phyloP scores from a whole-genome alignment of 37 sponge, comb jelly and placozoan genomes.

The Geodia barretti region DNA sequence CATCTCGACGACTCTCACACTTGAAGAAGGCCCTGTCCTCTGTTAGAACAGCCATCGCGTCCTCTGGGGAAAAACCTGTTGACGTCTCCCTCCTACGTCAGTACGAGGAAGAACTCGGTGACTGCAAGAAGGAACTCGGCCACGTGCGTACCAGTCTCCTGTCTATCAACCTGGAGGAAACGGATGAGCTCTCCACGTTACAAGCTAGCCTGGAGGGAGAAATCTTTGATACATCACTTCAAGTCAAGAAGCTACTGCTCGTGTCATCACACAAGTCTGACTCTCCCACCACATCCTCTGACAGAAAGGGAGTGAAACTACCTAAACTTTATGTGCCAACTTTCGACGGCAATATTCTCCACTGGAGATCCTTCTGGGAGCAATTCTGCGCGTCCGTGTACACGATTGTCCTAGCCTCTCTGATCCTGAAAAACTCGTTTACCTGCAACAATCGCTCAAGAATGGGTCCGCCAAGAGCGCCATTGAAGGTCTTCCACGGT shows the following conservation, averaged over 20 bases:
- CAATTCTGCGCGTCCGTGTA: slow-evolving; percentile 8
- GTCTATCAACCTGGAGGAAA: not conserved
- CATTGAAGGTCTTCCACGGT: slow-evolving; percentile 24
- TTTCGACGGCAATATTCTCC: slow-evolving; percentile 22
- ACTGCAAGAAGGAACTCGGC: no score
- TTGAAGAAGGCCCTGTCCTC: not conserved
- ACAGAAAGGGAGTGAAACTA: slow-evolving; percentile 17
- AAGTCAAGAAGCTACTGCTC: not conserved
- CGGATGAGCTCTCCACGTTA: not conserved
- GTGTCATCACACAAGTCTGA: not conserved
- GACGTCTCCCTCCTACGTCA: no score
- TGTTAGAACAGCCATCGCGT: no score
- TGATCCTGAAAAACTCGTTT: slow-evolving; percentile 18
- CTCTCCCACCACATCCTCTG: not conserved
- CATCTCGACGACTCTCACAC: not conserved
- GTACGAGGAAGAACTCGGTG: no score
- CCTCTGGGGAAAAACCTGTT: no score
- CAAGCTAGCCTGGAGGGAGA: not conserved
- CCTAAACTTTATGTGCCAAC: slow-evolving; percentile 20
- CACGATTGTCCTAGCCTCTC: slow-evolving; percentile 13
- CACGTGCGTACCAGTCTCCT: no score
- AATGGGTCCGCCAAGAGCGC: slow-evolving; percentile 1
- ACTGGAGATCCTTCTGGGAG: slow-evolving; percentile 28
- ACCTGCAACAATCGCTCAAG: slow-evolving; percentile 13
- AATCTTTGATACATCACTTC: slow-evolving; percentile 9